These are phyloP conservation scores for Cataglyphis hispanica DNA, from an alignment of 1,140 invertebrate species.

Conservation along the genomic window DNA sequence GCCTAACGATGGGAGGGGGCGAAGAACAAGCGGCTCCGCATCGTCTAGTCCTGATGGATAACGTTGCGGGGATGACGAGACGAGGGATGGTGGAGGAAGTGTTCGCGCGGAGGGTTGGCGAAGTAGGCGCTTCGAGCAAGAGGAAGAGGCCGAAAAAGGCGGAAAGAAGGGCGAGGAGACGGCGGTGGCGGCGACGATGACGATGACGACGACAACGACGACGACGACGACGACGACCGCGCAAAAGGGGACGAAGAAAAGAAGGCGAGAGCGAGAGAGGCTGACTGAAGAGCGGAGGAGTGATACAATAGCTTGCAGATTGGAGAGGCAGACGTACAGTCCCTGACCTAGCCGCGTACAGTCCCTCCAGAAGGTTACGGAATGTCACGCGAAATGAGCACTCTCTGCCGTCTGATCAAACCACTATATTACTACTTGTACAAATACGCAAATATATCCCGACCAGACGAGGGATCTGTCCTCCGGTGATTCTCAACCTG, in stretches of 20 bases:
- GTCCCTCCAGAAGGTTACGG: constrained; percentile 52
- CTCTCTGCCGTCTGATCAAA: constrained; percentile 54
- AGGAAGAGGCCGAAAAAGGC: constrained; percentile 54
- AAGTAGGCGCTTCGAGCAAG: constrained; percentile 65
- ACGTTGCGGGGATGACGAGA: constrained; percentile 11
- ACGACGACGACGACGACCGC: neutral
- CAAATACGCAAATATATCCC: constrained; percentile 78
- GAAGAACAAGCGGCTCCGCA: constrained; percentile 37
- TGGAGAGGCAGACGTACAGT: constrained; percentile 80
- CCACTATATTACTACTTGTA: constrained; percentile 81
- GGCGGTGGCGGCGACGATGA: constrained; percentile 2
- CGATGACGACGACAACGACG: neutral
- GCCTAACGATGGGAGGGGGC: neutral
- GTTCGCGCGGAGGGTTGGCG: constrained; percentile 27
- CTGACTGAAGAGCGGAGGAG: constrained; percentile 64
- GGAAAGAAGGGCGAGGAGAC: constrained; percentile 21
- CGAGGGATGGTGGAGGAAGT: constrained; percentile 43
- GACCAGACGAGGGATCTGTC: neutral
- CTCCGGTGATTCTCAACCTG: constrained; percentile 35
- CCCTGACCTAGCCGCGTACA: constrained; percentile 72
- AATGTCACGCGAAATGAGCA: constrained; percentile 55
- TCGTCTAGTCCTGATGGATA: constrained; percentile 59
- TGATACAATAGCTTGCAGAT: constrained; percentile 79
- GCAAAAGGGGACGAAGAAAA: constrained; percentile 22
- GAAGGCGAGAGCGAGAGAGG: constrained; percentile 40